phyloP scores from a whole-genome alignment of 1,140 invertebrate species.

The Bombus soroeensis region DNA sequence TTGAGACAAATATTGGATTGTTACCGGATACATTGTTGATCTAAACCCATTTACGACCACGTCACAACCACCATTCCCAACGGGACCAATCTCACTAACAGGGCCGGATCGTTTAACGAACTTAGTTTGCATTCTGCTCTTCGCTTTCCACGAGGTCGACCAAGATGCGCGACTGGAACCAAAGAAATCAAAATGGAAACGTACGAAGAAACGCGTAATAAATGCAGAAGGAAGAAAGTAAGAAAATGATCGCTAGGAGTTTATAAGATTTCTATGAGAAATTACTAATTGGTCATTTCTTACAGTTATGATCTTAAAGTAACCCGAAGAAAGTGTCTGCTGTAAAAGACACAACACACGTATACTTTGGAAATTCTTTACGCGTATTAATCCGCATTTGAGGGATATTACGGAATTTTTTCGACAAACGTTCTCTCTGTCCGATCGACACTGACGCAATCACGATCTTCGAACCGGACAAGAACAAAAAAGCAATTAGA shows the following conservation, averaged over 20 bases:
- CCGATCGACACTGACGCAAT: too few relatives aligned
- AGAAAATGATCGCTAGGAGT: not conserved
- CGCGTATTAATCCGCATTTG: too few relatives aligned
- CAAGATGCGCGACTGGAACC: not conserved
- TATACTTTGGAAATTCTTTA: too few relatives aligned
- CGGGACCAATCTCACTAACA: constrained; percentile 31
- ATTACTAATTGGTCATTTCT: not conserved
- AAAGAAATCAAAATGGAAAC: not conserved
- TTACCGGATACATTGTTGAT: constrained; percentile 56
- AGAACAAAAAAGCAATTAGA: too few relatives aligned
- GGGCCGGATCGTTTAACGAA: constrained; percentile 23
- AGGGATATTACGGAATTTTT: too few relatives aligned
- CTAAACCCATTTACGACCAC: constrained; percentile 41
- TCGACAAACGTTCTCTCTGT: too few relatives aligned
- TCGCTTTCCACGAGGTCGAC: not conserved
- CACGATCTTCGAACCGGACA: too few relatives aligned
- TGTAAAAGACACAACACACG: too few relatives aligned
- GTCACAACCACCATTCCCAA: constrained; percentile 41
- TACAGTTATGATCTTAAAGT: too few relatives aligned
- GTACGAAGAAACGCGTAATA: not conserved
- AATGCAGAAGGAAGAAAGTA: too few relatives aligned
- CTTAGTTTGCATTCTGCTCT: too few relatives aligned
- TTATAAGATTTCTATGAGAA: not conserved
- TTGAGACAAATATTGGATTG: constrained; percentile 54
- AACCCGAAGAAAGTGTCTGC: not conserved